Conservation (phyloP, 2,797 vertebrate species). For the Borostomias antarcticus region DNA sequence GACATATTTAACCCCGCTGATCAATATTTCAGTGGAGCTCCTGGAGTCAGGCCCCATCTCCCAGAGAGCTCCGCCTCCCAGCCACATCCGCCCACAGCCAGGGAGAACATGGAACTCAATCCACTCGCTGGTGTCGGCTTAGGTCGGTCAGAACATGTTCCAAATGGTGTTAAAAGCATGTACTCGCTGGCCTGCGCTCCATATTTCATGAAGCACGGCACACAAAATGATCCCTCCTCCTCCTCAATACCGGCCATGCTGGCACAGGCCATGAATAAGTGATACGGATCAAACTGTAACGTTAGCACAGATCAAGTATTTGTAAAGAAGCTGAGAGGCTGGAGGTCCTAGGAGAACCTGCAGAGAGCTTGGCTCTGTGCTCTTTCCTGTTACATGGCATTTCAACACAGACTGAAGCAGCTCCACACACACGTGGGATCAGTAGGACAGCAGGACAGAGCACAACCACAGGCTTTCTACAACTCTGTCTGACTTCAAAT, state of each 20-base stretch:
- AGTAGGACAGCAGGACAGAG: no score
- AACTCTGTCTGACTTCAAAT: no score
- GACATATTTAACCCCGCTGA: slow-evolving; percentile 75
- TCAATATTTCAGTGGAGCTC: slow-evolving; percentile 83
- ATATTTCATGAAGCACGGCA: slow-evolving; percentile 71
- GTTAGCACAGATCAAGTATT: slow-evolving; percentile 81
- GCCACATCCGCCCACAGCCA: slow-evolving; percentile 57
- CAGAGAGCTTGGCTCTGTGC: slow-evolving; percentile 47
- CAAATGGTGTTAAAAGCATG: slow-evolving; percentile 84
- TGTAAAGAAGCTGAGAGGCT: slow-evolving; percentile 78
- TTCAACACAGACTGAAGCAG: slow-evolving; percentile 50
- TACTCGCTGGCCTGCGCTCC: slow-evolving; percentile 70
- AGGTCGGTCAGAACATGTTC: slow-evolving; percentile 75
- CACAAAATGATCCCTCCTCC: slow-evolving; percentile 69
- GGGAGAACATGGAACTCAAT: slow-evolving; percentile 72
- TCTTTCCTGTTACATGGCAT: slow-evolving; percentile 59
- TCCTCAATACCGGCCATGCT: slow-evolving; percentile 69
- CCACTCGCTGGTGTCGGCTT: slow-evolving; percentile 66
- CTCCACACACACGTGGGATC: slow-evolving; percentile 51
- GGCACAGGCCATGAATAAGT: slow-evolving; percentile 73
- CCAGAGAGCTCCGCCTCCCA: slow-evolving; percentile 48
- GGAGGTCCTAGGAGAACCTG: slow-evolving; percentile 66
- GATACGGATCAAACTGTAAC: slow-evolving; percentile 79
- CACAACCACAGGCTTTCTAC: no score
- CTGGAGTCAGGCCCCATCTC: slow-evolving; percentile 68